phyloP scores from a whole-genome alignment of 1,140 invertebrate genomes.

The Hormaphis cornu region DNA sequence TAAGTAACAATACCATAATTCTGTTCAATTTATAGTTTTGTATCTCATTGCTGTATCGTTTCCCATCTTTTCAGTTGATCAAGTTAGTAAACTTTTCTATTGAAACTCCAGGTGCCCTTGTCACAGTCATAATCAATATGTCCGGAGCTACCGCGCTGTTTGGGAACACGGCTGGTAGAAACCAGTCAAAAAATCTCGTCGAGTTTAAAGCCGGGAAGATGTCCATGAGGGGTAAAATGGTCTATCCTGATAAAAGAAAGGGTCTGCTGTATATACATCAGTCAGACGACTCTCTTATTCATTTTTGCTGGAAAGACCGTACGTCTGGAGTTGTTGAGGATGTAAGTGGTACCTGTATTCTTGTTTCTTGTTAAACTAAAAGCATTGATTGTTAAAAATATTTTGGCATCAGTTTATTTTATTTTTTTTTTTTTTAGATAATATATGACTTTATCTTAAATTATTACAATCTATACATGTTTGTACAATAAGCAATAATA shows the following conservation, averaged over 20 bases:
- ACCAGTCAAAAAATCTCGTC: conserved; percentile 80
- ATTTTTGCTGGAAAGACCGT: conserved; percentile 97
- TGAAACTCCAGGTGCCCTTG: no score
- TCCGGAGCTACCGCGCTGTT: conserved; percentile 58
- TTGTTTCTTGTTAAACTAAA: neutral
- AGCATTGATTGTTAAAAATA: neutral
- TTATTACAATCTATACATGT: neutral
- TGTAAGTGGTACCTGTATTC: conserved; percentile 52
- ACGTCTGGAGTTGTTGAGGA: conserved; percentile 65
- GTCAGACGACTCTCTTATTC: conserved; percentile 90
- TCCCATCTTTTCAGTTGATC: no score
- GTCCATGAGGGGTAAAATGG: conserved; percentile 88
- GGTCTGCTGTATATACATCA: conserved; percentile 90
- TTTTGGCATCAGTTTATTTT: no score
- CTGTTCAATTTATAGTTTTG: no score
- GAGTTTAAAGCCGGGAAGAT: conserved; percentile 96
- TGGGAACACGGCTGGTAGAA: conserved; percentile 58
- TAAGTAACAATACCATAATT: no score
- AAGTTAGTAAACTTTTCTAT: neutral
- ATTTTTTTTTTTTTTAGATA: neutral
- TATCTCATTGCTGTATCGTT: no score
- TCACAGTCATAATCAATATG: conserved; percentile 42
- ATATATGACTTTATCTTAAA: neutral
- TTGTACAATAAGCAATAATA: no score
- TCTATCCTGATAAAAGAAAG: conserved; percentile 90